Percentiles rank a stretch among this genome's conserved stretches.
Conservation (phyloP, 1,140 invertebrate genomes). For the Sarcophaga peregrina region DNA sequence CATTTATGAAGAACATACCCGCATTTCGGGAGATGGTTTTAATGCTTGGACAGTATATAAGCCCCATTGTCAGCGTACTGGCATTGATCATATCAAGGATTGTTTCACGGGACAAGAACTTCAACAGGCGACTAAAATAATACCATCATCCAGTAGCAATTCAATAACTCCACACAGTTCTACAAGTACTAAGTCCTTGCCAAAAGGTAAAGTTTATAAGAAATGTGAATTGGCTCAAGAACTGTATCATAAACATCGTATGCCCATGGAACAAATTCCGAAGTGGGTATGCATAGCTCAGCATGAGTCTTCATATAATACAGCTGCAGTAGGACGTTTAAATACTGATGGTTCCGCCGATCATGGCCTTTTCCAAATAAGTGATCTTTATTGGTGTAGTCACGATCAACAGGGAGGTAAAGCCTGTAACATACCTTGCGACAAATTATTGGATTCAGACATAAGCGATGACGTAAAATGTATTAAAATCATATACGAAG, state of each 20-base stretch:
- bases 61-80: constrained; percentile 42
- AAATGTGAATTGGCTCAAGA: constrained; percentile 73
- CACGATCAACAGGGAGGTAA: constrained; percentile 67
- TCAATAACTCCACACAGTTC: constrained; percentile 43
- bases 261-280: constrained; percentile 69
- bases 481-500: constrained; percentile 72
- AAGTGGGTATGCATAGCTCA: constrained; percentile 79
- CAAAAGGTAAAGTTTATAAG: constrained; percentile 68
- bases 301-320: constrained; percentile 76
- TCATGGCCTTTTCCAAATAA: constrained; percentile 79
- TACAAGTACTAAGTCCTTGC: constrained; percentile 55
- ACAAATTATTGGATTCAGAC: constrained; percentile 73
- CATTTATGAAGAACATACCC: constrained; percentile 71
- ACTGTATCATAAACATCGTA: constrained; percentile 67
- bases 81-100: constrained; percentile 21
- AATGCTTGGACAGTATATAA: constrained; percentile 75
- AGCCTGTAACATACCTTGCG: constrained; percentile 71
- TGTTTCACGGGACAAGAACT: constrained; percentile 38
- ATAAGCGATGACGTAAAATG: constrained; percentile 76
- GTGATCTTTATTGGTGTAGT: constrained; percentile 76
- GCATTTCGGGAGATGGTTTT: constrained; percentile 74
- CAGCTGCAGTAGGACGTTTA: constrained; percentile 70
- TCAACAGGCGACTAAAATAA: background rate
- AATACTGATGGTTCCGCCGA: constrained; percentile 72
- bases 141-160: background rate